A percentile compares a stretch with the other conserved stretches of the same genome.
Evolutionary conservation across 2,113 vertebrate species (phyloP).

Genomic region (Triplophysa tibetana): DNA sequence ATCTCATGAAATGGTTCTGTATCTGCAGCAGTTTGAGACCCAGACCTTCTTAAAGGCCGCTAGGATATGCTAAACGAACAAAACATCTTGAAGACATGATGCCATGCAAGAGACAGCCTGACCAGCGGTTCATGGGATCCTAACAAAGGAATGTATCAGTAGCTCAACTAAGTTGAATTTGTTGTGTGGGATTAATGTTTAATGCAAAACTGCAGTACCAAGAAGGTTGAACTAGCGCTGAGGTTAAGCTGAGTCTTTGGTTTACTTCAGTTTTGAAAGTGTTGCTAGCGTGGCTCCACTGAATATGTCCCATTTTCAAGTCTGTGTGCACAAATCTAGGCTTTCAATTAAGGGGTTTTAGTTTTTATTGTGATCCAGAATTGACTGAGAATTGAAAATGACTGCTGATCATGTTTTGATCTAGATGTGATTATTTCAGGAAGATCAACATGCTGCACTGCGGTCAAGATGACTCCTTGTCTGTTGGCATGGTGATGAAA

Average conservation of each 20-base stretch:
- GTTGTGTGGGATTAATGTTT: neutral
- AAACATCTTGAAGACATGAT: neutral
- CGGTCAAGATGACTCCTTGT: neutral
- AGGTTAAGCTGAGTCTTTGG: conserved; percentile 35
- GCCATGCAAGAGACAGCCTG: neutral
- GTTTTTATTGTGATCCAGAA: neutral
- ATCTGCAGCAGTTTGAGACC: conserved; percentile 34
- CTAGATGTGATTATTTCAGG: conserved; percentile 19
- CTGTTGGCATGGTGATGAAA: neutral
- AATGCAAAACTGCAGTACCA: neutral
- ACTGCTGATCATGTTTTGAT: conserved; percentile 10
- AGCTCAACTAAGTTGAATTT: neutral
- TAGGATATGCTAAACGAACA: conserved; percentile 19
- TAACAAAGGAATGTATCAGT: neutral
- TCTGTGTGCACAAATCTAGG: neutral
- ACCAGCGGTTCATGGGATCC: neutral
- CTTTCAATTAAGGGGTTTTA: neutral
- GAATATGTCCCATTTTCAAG: neutral
- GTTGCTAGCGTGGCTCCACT: conserved; percentile 19
- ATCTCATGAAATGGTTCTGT: neutral
- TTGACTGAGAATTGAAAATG: neutral
- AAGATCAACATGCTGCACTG: conserved; percentile 5
- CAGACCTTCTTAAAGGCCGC: conserved; percentile 28
- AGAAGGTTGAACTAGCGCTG: conserved; percentile 2
- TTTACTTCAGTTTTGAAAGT: neutral